Evolutionary conservation across 2,797 vertebrate genomes (phyloP).

Genomic region (Leptoclinus maculatus): DNA sequence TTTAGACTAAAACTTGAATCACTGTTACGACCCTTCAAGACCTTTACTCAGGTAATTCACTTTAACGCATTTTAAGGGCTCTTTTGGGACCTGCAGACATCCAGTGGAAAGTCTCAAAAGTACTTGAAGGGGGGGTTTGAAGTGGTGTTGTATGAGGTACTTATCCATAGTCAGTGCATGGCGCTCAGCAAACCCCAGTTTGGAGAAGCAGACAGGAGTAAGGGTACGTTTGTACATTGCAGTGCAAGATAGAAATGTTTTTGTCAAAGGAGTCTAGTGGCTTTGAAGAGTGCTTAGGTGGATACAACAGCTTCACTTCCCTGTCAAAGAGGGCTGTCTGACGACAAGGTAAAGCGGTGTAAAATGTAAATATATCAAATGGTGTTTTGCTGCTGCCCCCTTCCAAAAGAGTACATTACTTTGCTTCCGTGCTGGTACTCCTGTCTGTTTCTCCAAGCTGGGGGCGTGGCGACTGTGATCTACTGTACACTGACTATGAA

Average conservation of each 20-base stretch:
- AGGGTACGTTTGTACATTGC: too few species aligned
- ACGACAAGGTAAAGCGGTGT: background rate
- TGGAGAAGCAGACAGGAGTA: background rate
- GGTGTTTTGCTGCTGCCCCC: background rate
- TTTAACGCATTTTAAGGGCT: background rate
- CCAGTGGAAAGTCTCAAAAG: background rate
- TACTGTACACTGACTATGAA: background rate
- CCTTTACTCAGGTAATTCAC: background rate
- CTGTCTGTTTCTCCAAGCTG: too few species aligned
- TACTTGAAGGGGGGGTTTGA: background rate
- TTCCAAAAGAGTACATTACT: background rate
- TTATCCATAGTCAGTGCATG: background rate
- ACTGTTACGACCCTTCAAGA: too few species aligned
- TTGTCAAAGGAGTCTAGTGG: too few species aligned
- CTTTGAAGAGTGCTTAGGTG: too few species aligned
- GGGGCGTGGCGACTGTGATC: background rate
- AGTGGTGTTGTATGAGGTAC: background rate
- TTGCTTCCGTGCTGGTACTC: background rate
- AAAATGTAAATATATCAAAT: background rate
- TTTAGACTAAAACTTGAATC: background rate
- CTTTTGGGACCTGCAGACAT: background rate
- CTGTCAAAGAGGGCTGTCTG: background rate
- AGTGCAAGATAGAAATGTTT: too few species aligned
- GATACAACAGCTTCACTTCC: background rate
- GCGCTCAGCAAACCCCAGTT: too few species aligned